Evolutionary conservation across 2,888 invertebrate genomes (phyloP).

Genomic region (Abrostola tripartita): DNA sequence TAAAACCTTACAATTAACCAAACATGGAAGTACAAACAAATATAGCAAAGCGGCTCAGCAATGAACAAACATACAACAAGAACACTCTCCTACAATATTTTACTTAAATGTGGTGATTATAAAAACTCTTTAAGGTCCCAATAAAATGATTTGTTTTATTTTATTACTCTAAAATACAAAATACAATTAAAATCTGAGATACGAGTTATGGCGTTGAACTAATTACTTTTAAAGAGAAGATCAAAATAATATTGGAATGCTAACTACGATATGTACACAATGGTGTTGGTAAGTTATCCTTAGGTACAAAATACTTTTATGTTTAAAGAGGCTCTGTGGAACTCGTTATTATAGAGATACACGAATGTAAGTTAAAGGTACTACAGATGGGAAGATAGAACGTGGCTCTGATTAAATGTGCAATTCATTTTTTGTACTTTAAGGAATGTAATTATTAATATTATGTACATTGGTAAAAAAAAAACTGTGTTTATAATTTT

Average conservation of each 20-base stretch:
- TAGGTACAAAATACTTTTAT: no score
- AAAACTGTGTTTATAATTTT: no score
- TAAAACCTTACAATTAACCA: conserved; percentile 1
- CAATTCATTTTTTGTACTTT: no score
- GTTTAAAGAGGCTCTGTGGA: no score
- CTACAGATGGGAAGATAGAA: no score
- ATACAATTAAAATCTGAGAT: not conserved
- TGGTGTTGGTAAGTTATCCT: not conserved
- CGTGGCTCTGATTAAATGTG: no score
- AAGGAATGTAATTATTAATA: no score
- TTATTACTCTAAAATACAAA: not conserved
- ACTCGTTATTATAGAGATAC: no score
- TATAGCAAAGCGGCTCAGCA: conserved; percentile 45
- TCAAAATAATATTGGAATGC: not conserved
- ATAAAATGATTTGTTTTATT: not conserved
- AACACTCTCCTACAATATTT: not conserved
- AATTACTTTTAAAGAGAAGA: not conserved
- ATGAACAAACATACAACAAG: not conserved
- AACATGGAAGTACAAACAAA: conserved; percentile 35
- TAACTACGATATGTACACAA: not conserved
- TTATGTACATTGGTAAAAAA: no score
- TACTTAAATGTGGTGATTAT: no score
- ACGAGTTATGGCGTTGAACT: not conserved
- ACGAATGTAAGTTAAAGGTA: no score
- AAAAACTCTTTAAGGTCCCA: no score